Evolutionary conservation across 2,888 invertebrate genomes (phyloP).

Genomic region (Protophormia terraenovae): DNA sequence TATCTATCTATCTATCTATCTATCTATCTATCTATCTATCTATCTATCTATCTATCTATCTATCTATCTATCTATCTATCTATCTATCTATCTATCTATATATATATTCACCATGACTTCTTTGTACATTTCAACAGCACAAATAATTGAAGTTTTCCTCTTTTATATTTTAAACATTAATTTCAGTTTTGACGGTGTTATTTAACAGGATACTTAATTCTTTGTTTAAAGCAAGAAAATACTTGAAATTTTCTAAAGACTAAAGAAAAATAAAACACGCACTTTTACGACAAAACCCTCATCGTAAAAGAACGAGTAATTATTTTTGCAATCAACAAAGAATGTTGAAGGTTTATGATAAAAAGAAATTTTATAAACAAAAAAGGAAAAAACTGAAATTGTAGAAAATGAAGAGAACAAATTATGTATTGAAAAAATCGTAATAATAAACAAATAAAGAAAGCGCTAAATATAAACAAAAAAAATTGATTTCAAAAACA

Average conservation of each 20-base stretch:
- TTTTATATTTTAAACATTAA: neutral
- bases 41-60: too few relatives aligned
- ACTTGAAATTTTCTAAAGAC: neutral
- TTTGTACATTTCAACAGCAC: neutral
- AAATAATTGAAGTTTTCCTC: constrained; percentile 21
- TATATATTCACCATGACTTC: too few relatives aligned
- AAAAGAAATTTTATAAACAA: neutral
- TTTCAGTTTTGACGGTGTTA: neutral
- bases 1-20: too few relatives aligned
- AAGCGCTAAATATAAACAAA: neutral
- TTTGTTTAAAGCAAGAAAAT: neutral
- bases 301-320: neutral
- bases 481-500: neutral
- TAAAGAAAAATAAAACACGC: neutral
- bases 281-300: neutral
- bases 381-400: neutral
- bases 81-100: too few relatives aligned
- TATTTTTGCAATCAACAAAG: constrained; percentile 28
- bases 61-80: too few relatives aligned
- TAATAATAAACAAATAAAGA: too few relatives aligned
- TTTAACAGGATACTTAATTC: neutral
- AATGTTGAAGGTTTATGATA: constrained; percentile 13
- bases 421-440: neutral
- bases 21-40: too few relatives aligned
- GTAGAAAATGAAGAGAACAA: neutral